Percentiles rank a stretch among this genome's conserved stretches.
phyloP scores from a whole-genome alignment of 2,888 invertebrate genomes.

The Sesia apiformis region DNA sequence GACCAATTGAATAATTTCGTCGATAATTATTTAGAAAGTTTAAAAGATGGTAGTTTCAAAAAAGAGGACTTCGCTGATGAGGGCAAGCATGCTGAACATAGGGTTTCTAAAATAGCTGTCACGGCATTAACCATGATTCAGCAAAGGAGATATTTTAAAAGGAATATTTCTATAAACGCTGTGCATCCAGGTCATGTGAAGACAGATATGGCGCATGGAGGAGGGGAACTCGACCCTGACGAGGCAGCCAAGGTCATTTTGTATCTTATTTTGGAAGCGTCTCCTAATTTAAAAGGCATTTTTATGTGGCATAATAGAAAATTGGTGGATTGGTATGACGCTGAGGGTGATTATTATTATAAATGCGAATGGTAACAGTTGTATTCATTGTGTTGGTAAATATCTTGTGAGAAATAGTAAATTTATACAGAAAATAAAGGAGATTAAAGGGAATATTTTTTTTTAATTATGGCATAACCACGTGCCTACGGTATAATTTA shows the following conservation, averaged over 20 bases:
- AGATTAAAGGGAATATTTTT: too few relatives aligned
- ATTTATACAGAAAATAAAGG: too few relatives aligned
- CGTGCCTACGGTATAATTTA: too few relatives aligned
- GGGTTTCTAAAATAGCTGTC: constrained; percentile 55
- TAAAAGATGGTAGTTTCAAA: constrained; percentile 51
- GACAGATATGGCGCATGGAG: constrained; percentile 65
- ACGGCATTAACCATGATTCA: constrained; percentile 54
- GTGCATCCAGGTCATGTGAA: constrained; percentile 51
- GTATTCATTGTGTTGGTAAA: too few relatives aligned
- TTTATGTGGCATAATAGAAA: constrained; percentile 78
- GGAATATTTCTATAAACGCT: constrained; percentile 54
- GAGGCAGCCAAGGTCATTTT: constrained; percentile 72
- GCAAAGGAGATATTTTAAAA: constrained; percentile 40
- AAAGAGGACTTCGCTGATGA: constrained; percentile 55
- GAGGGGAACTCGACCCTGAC: constrained; percentile 74
- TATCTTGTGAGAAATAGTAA: too few relatives aligned
- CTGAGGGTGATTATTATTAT: constrained; percentile 43
- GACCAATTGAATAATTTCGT: constrained; percentile 53
- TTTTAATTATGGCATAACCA: too few relatives aligned
- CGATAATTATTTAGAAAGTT: constrained; percentile 49
- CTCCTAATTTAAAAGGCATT: constrained; percentile 74
- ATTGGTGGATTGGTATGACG: constrained; percentile 76
- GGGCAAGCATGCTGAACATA: constrained; percentile 59
- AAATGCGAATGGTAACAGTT: constrained; percentile 26
- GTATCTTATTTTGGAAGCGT: constrained; percentile 77